Base-by-base conservation (phyloP, 2,113 vertebrate species). In the Phyllostomus hastatus region DNA sequence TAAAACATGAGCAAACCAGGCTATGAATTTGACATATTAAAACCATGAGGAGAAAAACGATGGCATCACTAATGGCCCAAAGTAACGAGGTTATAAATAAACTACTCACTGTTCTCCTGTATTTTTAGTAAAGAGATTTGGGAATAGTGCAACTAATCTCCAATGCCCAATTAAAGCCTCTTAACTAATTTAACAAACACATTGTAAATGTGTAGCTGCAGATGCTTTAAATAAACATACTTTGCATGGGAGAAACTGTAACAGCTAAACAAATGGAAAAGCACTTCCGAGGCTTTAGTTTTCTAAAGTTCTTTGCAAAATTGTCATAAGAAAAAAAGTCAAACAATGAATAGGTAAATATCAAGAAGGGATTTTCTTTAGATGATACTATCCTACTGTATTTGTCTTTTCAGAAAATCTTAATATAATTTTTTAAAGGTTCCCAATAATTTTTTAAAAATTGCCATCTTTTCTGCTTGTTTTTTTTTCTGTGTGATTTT, bases 141-240 rank as follows among this genome's bases (percentile, higher is more conserved):
- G 97, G 98, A 98, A 98, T 96, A 97, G 54, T 72, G 96, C 61
- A 95, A 95, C 95, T 98, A 98, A 98, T 98, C 97, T 96, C 98
- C 57, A 92, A 31, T 83, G 97, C 95, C 97, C 97, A 98, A 98
- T 98, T 98, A 98, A 97, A 97, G 92, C 97, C 97, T 98, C 98
- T 98, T 98, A 98, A 97, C 98, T 98, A 98, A 98, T 98, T 98
- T 98, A 98, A 98, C 97, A 98, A 98, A 97, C 67, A 52, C 87
- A 96, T 97, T 95, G 94, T 97, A 97, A 98, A 98, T 97, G 91
- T 95, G 85, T 97, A 98, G 92, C 95, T 96, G 46, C 96, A 98
- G 96, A 98, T 97, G 89, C 78, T 98, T 98, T 98, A 98, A 98
- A 98, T 97, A 98, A 98, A 96, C 97, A 98, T 96, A 93, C 83